Conservation (phyloP, 2,888 invertebrate genomes). For the Heteromurus nitidus region DNA sequence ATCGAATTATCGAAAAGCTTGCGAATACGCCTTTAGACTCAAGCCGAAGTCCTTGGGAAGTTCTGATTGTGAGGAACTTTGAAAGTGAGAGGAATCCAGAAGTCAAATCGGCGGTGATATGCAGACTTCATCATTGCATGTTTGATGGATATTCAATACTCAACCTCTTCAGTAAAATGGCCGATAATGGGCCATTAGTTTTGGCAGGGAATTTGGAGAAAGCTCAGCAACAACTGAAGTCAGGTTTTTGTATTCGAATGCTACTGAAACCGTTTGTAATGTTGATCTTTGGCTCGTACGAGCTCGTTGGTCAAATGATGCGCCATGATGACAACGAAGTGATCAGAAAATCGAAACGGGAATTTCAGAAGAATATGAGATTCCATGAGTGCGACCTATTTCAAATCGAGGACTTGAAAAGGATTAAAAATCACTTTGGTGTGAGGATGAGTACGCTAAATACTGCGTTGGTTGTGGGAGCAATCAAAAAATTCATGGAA, state of each 20-base stretch:
- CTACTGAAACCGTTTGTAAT: slow-evolving; percentile 9
- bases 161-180: slow-evolving; percentile 28
- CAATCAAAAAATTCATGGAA: slow-evolving; percentile 24
- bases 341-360: not conserved
- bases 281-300: slow-evolving; percentile 24
- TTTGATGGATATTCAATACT: slow-evolving; percentile 43
- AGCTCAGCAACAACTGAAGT: not conserved
- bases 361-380: slow-evolving; percentile 33
- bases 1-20: slow-evolving; percentile 3
- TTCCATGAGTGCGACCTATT: slow-evolving; percentile 42
- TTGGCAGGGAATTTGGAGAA: not conserved
- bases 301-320: slow-evolving; percentile 39
- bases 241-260: no score
- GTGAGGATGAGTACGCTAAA: slow-evolving; percentile 21
- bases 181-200: slow-evolving; percentile 34
- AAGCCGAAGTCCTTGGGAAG: slow-evolving; percentile 38
- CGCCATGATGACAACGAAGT: slow-evolving; percentile 35
- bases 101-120: slow-evolving; percentile 42
- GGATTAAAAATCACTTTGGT: slow-evolving; percentile 32
- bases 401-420: slow-evolving; percentile 28
- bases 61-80: slow-evolving; percentile 43
- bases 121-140: slow-evolving; percentile 45
- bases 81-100: not conserved
- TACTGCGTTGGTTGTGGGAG: slow-evolving; percentile 14
- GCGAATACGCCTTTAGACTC: slow-evolving; percentile 23